Evolutionary conservation across 2,797 vertebrate genomes (phyloP).

Genomic region (Xiphorhynchus erythropygius): DNA sequence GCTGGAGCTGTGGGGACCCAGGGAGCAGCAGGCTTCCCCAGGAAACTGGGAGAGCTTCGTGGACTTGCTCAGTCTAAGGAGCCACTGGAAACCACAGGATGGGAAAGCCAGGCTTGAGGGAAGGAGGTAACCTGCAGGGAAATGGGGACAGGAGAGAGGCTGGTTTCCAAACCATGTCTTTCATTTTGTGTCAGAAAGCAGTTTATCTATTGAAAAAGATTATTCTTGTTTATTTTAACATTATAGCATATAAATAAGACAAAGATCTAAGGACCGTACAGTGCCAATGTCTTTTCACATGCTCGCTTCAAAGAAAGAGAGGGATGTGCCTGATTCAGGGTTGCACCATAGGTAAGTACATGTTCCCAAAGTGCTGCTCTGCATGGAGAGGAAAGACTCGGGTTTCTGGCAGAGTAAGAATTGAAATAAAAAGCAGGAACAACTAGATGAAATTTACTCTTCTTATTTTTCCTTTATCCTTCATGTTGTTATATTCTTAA

Average conservation of each 20-base stretch:
- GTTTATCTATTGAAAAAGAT: not conserved
- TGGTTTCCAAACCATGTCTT: not conserved
- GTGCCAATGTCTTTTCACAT: not conserved
- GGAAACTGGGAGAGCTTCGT: not conserved
- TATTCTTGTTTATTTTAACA: not conserved
- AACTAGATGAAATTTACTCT: not conserved
- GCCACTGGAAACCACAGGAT: not conserved
- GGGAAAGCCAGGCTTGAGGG: not conserved
- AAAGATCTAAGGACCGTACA: not conserved
- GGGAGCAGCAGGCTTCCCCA: not conserved
- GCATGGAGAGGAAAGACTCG: not conserved
- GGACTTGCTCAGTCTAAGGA: not conserved
- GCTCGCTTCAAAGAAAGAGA: not conserved
- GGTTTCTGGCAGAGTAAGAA: not conserved
- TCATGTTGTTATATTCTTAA: not conserved
- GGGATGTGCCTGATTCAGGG: not conserved
- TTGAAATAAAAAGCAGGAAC: not conserved
- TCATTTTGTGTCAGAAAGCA: not conserved
- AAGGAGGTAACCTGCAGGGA: not conserved
- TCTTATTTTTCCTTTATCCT: not conserved
- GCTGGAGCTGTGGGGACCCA: not conserved
- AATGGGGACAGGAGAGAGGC: not conserved
- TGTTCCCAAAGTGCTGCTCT: not conserved
- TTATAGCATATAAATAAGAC: not conserved
- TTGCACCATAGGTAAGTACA: fast-evolving